A percentile compares a stretch with the other conserved stretches of the same genome.
Conservation (phyloP, 1,140 invertebrate species). For the Pogonus chalceus region DNA sequence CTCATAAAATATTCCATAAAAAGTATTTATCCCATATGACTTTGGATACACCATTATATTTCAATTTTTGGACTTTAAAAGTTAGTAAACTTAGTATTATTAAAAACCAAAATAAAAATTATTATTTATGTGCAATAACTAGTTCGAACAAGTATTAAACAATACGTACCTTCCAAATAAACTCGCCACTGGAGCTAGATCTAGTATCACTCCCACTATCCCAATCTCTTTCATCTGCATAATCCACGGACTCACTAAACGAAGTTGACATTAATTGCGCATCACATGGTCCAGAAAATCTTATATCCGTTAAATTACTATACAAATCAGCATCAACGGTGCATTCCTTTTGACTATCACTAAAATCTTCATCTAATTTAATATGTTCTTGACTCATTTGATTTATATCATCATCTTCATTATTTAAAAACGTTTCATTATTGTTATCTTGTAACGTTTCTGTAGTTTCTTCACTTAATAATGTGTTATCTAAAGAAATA, state of each 20-base stretch:
- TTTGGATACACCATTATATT: no score
- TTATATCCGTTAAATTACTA: slow-evolving; percentile 30
- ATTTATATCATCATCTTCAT: background rate
- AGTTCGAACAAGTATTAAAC: no score
- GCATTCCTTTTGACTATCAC: slow-evolving; percentile 13
- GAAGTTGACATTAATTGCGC: slow-evolving; percentile 33
- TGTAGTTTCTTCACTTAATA: slow-evolving; percentile 11
- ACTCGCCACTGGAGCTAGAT: slow-evolving; percentile 59
- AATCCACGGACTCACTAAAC: slow-evolving; percentile 31
- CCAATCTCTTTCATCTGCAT: slow-evolving; percentile 40
- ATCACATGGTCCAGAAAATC: slow-evolving; percentile 31
- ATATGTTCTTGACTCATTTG: slow-evolving; percentile 13
- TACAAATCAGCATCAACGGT: slow-evolving; percentile 20
- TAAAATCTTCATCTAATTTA: slow-evolving; percentile 16
- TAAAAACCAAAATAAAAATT: no score
- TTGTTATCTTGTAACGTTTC: slow-evolving; percentile 7
- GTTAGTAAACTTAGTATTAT: no score
- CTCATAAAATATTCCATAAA: no score
- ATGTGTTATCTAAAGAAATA: background rate
- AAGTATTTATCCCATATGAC: no score
- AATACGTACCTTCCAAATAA: slow-evolving; percentile 61
- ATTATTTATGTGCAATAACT: no score
- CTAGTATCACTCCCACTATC: slow-evolving; percentile 45
- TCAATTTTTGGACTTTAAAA: no score
- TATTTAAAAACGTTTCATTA: no score